Evolutionary conservation across 2,888 invertebrate species (phyloP), one percentile per base, ranked within the genome.

Genomic region (Masnerella sp.): DNA sequence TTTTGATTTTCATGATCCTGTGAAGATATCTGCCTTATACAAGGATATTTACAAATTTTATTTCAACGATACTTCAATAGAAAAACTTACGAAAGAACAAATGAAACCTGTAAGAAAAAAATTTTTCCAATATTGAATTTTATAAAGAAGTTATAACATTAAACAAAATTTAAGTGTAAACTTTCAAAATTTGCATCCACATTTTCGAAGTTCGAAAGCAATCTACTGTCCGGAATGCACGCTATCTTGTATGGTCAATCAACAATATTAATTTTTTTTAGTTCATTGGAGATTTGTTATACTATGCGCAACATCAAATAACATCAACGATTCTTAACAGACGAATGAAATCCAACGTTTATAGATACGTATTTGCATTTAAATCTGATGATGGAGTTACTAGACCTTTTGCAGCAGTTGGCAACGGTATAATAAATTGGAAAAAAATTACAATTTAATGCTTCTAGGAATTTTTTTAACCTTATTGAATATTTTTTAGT

Each of bases 301-400:
- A 83, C 28, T 69, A 22, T 9, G 64, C 64, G 0, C 82, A 80
- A 1, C 17, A 51, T 5, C 34, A 75, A 0, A 61, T 85, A 40
- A 69, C 81, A 0, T 28, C 81, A 1, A 79, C 77, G 43, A 78
- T 85, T 12, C 74, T 85, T 4, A 67, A 36, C 8, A 9, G 51
- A 7, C 56, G 61, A 25, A 82, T 79, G 22, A 80, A 79, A 3
- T 73, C 83, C 2, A 82, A 85, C 0, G 77, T 85, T 28, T 86
- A 83, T 51, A 75, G 82, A 45, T 86, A 85, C 51, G 17, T 81
- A 12, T 83, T 85, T 40, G 62, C 79, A 7, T 81, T 80, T 51
- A 76, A 79, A 17, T 67, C 75, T 15, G 20, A 56, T 15, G 56
- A 70, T 2, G 69, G 20, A n/a, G 9, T 30, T 1, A 14, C 9